phyloP scores from a whole-genome alignment of 1,140 invertebrate genomes.

The Vollenhovia emeryi region DNA sequence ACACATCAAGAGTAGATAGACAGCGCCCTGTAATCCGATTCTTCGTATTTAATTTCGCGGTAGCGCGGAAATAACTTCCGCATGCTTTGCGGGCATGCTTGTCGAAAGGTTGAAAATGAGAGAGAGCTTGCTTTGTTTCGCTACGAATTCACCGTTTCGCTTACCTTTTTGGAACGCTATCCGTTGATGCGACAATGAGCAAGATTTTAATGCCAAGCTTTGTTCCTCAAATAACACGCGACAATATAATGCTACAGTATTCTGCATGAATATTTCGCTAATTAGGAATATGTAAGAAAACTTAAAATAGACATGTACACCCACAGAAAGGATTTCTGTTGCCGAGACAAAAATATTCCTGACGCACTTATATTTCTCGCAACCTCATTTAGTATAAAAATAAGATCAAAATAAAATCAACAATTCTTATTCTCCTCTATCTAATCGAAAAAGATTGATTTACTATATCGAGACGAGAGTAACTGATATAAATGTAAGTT shows the following conservation, averaged over 20 bases:
- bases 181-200: slow-evolving; percentile 1
- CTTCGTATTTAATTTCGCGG: slow-evolving; percentile 44
- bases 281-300: not conserved
- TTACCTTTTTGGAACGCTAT: not conserved
- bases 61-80: not conserved
- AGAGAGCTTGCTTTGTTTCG: slow-evolving; percentile 16
- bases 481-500: too few relatives aligned
- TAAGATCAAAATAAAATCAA: too few relatives aligned
- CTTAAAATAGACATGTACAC: not conserved
- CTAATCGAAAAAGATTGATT: too few relatives aligned
- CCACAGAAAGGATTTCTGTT: too few relatives aligned
- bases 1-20: slow-evolving; percentile 1
- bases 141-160: slow-evolving; percentile 9
- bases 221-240: not conserved
- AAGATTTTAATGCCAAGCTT: slow-evolving; percentile 3
- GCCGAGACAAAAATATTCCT: too few relatives aligned
- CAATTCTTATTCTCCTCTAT: too few relatives aligned
- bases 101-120: not conserved
- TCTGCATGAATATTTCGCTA: not conserved
- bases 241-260: not conserved
- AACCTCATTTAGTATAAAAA: too few relatives aligned
- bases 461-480: too few relatives aligned
- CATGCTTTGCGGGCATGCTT: not conserved
- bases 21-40: slow-evolving; percentile 31
- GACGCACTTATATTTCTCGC: too few relatives aligned